Percentiles rank a stretch among this genome's conserved stretches.
Evolutionary conservation across 2,888 invertebrate genomes (phyloP).

Genomic region (Amorpha juglandis): DNA sequence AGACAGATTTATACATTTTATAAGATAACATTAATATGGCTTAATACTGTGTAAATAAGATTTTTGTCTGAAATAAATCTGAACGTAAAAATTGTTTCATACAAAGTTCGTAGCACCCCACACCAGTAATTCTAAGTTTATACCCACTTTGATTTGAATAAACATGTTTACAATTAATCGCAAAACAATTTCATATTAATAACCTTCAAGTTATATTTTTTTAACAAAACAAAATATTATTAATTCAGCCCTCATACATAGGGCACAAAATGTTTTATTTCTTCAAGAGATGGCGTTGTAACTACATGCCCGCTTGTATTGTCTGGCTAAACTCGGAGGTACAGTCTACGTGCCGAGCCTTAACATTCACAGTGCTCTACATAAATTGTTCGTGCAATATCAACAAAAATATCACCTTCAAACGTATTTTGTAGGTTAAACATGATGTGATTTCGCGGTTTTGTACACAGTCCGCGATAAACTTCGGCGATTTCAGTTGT

Average conservation of each 20-base stretch:
- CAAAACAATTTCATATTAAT: no score
- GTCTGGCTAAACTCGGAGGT: conserved; percentile 63
- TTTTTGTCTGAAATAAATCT: no score
- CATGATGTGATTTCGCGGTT: conserved; percentile 77
- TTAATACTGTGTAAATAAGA: no score
- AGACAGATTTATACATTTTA: no score
- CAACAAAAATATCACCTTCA: conserved; percentile 85
- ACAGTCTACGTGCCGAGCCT: conserved; percentile 38
- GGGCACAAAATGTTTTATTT: not conserved
- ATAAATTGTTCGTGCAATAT: conserved; percentile 65
- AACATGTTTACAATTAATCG: no score
- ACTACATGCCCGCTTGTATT: conserved; percentile 47
- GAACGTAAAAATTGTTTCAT: no score
- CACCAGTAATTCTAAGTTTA: no score
- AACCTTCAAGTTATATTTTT: no score
- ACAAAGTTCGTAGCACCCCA: no score
- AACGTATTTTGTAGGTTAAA: conserved; percentile 84
- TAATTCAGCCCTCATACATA: not conserved
- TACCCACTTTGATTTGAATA: no score
- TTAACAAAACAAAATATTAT: not conserved
- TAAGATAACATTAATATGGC: no score
- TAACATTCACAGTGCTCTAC: conserved; percentile 43
- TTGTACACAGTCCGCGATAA: conserved; percentile 70
- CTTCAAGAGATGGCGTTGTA: conserved; percentile 67
- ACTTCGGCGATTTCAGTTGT: conserved; percentile 45